Base-by-base conservation (phyloP, 2,888 invertebrate species). In the Amiota mariae region DNA sequence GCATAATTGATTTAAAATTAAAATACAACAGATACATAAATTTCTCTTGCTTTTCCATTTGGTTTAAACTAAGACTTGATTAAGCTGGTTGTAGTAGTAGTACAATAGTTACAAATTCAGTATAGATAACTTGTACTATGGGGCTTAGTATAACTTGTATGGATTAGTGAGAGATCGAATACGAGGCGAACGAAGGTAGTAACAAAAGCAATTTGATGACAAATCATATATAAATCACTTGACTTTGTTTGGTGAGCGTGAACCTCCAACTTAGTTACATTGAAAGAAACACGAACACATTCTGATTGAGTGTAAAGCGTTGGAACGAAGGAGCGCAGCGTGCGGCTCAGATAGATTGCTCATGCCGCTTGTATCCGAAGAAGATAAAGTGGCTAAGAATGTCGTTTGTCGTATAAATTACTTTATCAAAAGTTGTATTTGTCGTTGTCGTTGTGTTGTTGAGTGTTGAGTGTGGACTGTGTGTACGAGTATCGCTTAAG, bases 381-480 rank as follows among this genome's bases (percentile, higher is more conserved):
- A 59, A 63, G 63, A 63, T 63, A 63, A 63, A 63, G 63, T 63
- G 63, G 63, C 63, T 36, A 36, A 24, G 63, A 63, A 63, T 63
- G 63, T 63, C 63, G 63, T 63, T 63, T 63, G 63, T 46, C 63
- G 63, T 63, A 63, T 63, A 63, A 63, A 63, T 63, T 63, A 63
- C 63, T 63, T 63, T 63, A 63, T 63, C 63, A 63, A 63, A 63
- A 63, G 63, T 63, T 24, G 24, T 24, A 36, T 24, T 63, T 13
- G 63, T 59, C 59, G 59, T 59, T 20, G 57, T 57, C 57, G 59
- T 11, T 20, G 59, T 20, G 18, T 57, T 10, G 57, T 57, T 20
- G 59, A 11, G 63, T 12, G 2, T 63, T 63, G 63, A 63, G 2
- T 36, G 13, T 63, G 11, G 36, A 36, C 36, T 36, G 36, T 36